Evolutionary conservation across 2,888 invertebrate species (phyloP).

Genomic region (Lampropteryx suffumata): DNA sequence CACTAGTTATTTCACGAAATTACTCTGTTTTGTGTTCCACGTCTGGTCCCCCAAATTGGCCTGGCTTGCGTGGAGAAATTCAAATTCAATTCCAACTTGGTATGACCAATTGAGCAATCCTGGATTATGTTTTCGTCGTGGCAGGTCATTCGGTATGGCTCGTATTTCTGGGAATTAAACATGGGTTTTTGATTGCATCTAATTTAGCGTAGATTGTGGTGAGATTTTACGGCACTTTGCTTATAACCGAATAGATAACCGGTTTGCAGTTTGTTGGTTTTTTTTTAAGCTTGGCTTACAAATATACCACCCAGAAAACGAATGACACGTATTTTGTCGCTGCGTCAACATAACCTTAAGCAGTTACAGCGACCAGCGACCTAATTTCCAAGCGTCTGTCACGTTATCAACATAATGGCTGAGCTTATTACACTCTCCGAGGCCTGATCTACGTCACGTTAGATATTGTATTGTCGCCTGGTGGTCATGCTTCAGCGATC

Average conservation of each 20-base stretch:
- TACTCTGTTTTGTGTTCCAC: conserved; percentile 40
- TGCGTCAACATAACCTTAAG: too few species aligned
- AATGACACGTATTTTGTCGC: too few species aligned
- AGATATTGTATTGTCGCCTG: conserved; percentile 29
- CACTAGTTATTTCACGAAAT: conserved; percentile 46
- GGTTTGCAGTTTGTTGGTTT: too few species aligned
- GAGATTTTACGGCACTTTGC: background rate
- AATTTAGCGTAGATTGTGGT: background rate
- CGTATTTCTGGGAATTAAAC: background rate
- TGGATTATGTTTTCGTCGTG: conserved; percentile 1
- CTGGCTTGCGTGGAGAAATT: conserved; percentile 31
- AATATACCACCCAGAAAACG: too few species aligned
- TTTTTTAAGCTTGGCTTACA: too few species aligned
- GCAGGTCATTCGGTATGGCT: background rate
- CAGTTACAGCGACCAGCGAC: too few species aligned
- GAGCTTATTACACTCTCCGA: too few species aligned
- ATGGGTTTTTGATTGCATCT: conserved; percentile 10
- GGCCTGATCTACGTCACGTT: conserved; percentile 19
- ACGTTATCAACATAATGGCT: too few species aligned
- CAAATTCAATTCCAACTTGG: conserved; percentile 24
- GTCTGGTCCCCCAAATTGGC: conserved; percentile 33
- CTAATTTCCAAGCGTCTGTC: too few species aligned
- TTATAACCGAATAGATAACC: too few species aligned
- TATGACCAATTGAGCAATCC: background rate
- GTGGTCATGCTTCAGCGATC: conserved; percentile 15